Base-by-base conservation (phyloP, 2,888 invertebrate species). In the Doris montereyensis region DNA sequence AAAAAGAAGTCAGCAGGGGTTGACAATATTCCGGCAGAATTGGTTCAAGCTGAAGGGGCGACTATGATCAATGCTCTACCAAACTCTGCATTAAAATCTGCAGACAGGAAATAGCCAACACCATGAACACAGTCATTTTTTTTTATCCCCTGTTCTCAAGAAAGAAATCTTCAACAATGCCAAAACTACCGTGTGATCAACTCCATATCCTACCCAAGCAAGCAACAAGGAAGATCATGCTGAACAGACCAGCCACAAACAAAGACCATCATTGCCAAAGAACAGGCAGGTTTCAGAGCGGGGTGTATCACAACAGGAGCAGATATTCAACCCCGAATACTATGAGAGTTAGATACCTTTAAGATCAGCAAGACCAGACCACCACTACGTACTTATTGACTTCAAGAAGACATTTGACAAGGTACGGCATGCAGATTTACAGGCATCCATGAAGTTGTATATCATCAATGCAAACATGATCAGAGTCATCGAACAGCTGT, bases 401-500 rank as follows among this genome's bases (percentile, higher is more conserved):
- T n/a, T n/a, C n/a, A n/a, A n/a, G n/a, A n/a, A n/a, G n/a, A n/a
- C n/a, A n/a, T n/a, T n/a, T n/a, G n/a, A n/a, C n/a, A n/a, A n/a
- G n/a, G n/a, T n/a, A n/a, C n/a, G n/a, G n/a, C n/a, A 62, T 62
- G 62, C 62, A 62, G 62, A 24, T n/a, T 62, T 62, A n/a, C 28
- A 28, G 62, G 62, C 2, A n/a, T 26, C 10, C 62, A 62, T 62
- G 62, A 62, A n/a, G 1, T n/a, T 62, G 62, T 62, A 62, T 28
- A 62, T 10, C 62, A 62, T 62, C 62, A 62, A 62, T n/a, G 62
- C 10, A 10, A 62, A 62, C 62, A 24, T 62, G 62, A 62, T 62
- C 62, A 62, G 62, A n/a, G 21, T n/a, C 62, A n/a, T 62, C 10
- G 10, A 62, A 62, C 1, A n/a, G 10, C 62, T 60, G 17, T 62